Conservation (phyloP, 2,113 vertebrate genomes). For the Xenopus tropicalis region DNA sequence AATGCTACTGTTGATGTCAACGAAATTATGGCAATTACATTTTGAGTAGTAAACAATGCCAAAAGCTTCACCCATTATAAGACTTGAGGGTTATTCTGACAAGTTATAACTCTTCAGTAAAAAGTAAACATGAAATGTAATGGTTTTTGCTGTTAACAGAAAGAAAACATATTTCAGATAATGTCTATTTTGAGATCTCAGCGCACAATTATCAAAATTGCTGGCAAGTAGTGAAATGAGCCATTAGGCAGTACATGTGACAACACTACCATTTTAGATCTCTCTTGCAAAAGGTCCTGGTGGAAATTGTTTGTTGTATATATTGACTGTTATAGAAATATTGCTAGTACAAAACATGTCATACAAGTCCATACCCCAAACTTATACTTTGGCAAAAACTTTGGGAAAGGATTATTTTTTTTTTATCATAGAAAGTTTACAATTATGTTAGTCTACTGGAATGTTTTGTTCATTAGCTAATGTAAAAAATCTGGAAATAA, state of each 20-base stretch:
- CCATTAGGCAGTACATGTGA: slow-evolving; percentile 2
- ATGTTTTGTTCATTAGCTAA: too few species aligned
- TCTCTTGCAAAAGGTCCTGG: not conserved
- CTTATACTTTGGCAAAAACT: too few species aligned
- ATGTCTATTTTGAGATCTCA: slow-evolving; percentile 1
- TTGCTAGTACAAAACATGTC: too few species aligned
- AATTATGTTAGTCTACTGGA: too few species aligned
- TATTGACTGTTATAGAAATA: too few species aligned
- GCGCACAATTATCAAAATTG: slow-evolving; percentile 24
- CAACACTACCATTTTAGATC: not conserved
- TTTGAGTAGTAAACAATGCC: slow-evolving; percentile 25
- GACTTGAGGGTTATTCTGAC: slow-evolving; percentile 26
- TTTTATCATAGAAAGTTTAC: too few species aligned
- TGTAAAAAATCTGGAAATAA: too few species aligned
- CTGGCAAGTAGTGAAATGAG: not conserved
- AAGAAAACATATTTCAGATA: slow-evolving; percentile 17
- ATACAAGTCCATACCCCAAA: too few species aligned
- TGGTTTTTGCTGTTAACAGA: slow-evolving; percentile 15
- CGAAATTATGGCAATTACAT: slow-evolving; percentile 34
- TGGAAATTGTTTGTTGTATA: too few species aligned
- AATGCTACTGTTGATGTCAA: slow-evolving; percentile 24
- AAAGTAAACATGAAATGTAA: slow-evolving; percentile 31
- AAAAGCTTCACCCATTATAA: slow-evolving; percentile 27
- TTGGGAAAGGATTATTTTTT: too few species aligned
- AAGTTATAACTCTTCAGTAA: slow-evolving; percentile 26